Base-by-base conservation (phyloP, 2,113 vertebrate species). In the Triplophysa tibetana region DNA sequence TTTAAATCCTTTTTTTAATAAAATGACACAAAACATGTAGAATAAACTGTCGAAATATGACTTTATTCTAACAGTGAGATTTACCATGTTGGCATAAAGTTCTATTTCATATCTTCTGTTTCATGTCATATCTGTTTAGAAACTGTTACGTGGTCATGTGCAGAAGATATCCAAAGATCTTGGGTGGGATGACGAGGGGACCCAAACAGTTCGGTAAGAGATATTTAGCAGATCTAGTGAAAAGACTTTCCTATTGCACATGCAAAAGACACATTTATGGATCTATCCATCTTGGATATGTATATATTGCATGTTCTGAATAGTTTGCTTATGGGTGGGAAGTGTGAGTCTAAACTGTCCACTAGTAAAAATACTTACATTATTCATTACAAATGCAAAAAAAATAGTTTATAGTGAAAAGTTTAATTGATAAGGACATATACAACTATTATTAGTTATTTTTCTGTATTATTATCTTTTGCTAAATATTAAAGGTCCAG, bases 81-180 rank as follows among this genome's bases (percentile, higher is more conserved):
- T 14, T 14, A 11, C 8, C 41, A 43, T 19, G 54, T 45, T 9
- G 8, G 8, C 38, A 19, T 58, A 4, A 69, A 6, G 50, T 29
- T 8, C 9, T 45, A n/a, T 41, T 58, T 85, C 45, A 21, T 33
- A 29, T 58, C 10, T 43, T 21, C 65, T 23, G 61, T 1, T 81
- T 86, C 67, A 29, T 23, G 12, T 74, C 81, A 81, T 82, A 84
- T 23, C 84, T 83, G 50, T 70, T 54, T 17, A 99, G 97, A 17
- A 7, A 52, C 90, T 97, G 77, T 96, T 98, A 83, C 77, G 52
- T 13, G 1, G 5, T 0, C 89, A 93, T 78, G 95, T 98, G 62
- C 93, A 91, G 80, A 82, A 80, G 23, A 89, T 91, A 60, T 89
- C 92, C 11, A 60, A 77, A 63, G 0, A 33, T 0, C 87, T 97